Conservation (phyloP, 2,888 invertebrate species). For the Hydrotaea cyrtoneurina region DNA sequence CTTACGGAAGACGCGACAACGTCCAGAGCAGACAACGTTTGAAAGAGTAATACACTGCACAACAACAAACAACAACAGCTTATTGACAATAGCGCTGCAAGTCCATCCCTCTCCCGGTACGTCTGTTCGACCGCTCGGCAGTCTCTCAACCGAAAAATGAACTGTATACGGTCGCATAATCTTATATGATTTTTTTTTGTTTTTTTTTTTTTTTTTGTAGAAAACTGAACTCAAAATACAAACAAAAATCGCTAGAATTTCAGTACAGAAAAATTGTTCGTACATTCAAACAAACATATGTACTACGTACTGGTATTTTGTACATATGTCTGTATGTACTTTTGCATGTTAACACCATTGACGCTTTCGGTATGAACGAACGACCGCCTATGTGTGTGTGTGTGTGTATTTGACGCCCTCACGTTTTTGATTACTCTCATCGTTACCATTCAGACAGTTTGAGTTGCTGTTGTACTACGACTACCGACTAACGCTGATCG, state of each 20-base stretch:
- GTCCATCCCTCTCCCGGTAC: slow-evolving; percentile 1
- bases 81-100: slow-evolving; percentile 25
- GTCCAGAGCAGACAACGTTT: slow-evolving; percentile 64
- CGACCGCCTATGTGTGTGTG: neutral
- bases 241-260: slow-evolving; percentile 19
- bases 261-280: slow-evolving; percentile 20
- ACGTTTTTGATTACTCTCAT: slow-evolving; percentile 60
- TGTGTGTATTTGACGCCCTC: slow-evolving; percentile 60
- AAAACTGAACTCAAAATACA: slow-evolving; percentile 13
- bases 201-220: neutral
- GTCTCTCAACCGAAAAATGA: slow-evolving; percentile 20
- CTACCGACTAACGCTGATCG: slow-evolving; percentile 33
- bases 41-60: slow-evolving; percentile 61
- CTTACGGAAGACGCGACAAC: slow-evolving; percentile 33
- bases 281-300: neutral
- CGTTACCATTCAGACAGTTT: slow-evolving; percentile 40
- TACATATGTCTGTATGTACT: too few relatives aligned
- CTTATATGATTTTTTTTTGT: slow-evolving; percentile 14
- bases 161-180: slow-evolving; percentile 25
- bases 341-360: too few relatives aligned
- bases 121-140: neutral
- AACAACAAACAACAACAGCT: slow-evolving; percentile 37
- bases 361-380: neutral
- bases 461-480: neutral
- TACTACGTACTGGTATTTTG: neutral